Conservation (phyloP, 2,888 invertebrate genomes). For the Leuctra nigra region DNA sequence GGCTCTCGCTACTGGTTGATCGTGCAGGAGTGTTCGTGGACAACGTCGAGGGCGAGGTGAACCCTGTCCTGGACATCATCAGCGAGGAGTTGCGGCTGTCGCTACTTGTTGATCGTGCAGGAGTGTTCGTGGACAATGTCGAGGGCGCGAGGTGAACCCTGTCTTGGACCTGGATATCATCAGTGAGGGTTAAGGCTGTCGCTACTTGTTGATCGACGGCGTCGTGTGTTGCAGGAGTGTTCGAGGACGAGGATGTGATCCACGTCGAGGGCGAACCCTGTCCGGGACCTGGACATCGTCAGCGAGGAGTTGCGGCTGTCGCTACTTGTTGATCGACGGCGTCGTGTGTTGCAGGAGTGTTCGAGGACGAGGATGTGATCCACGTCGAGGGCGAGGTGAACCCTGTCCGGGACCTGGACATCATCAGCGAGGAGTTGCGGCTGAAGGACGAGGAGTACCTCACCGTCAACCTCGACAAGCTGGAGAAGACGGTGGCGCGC, state of each 20-base stretch:
- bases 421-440: conserved; percentile 91
- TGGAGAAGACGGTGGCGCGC: conserved; percentile 75
- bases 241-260: conserved; percentile 95
- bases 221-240: conserved; percentile 78
- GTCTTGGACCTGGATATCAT: conserved; percentile 96
- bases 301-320: conserved; percentile 89
- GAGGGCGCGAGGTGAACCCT: conserved; percentile 97
- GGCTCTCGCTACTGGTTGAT: no score
- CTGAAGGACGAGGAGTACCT: conserved; percentile 91
- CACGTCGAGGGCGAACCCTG: conserved; percentile 96
- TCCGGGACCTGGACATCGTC: conserved; percentile 94
- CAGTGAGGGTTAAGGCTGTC: no score
- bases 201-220: no score
- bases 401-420: conserved; percentile 93
- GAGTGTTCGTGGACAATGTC: conserved; percentile 81
- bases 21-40: conserved; percentile 93
- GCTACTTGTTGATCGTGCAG: no score
- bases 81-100: conserved; percentile 86
- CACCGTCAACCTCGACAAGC: conserved; percentile 71
- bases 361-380: conserved; percentile 95
- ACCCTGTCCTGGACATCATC: conserved; percentile 95
- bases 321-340: not conserved
- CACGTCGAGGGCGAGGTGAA: conserved; percentile 99
- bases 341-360: conserved; percentile 78
- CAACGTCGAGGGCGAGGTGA: conserved; percentile 96